Percentiles rank a stretch among this genome's conserved stretches.
Conservation (phyloP, 2,797 vertebrate species). For the Poeciliopsis turneri region DNA sequence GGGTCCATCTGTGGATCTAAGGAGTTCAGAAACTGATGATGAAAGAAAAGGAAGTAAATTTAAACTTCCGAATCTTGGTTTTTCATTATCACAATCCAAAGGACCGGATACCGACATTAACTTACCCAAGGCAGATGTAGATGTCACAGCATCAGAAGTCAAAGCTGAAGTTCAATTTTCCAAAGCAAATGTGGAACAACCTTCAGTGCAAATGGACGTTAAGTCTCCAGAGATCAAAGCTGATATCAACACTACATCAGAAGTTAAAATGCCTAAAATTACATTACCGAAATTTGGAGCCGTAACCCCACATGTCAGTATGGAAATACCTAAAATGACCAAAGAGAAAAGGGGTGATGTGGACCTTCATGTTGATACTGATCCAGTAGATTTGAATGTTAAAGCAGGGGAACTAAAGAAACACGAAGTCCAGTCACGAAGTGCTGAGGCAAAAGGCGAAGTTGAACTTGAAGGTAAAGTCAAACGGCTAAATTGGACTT, state of each 20-base stretch:
- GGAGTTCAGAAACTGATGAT: neutral
- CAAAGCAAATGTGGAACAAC: slow-evolving; percentile 18
- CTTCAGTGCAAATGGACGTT: slow-evolving; percentile 38
- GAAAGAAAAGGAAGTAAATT: slow-evolving; percentile 33
- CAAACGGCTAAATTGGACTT: slow-evolving; percentile 52
- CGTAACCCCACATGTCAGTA: slow-evolving; percentile 14
- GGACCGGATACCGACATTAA: neutral
- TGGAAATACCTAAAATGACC: slow-evolving; percentile 37
- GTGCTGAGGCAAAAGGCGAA: slow-evolving; percentile 18
- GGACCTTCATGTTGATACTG: slow-evolving; percentile 1
- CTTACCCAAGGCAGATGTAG: slow-evolving; percentile 50
- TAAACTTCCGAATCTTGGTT: slow-evolving; percentile 31
- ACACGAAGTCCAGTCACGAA: slow-evolving; percentile 24
- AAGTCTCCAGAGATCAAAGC: slow-evolving; percentile 34
- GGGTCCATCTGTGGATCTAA: neutral
- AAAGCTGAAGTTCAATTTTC: slow-evolving; percentile 30
- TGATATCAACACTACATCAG: neutral
- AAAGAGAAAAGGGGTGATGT: slow-evolving; percentile 37
- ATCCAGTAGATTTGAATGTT: slow-evolving; percentile 20
- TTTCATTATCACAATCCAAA: neutral
- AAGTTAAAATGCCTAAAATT: slow-evolving; percentile 48
- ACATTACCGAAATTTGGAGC: slow-evolving; percentile 55
- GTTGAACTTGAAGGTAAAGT: slow-evolving; percentile 28
- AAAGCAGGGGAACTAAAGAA: slow-evolving; percentile 27
- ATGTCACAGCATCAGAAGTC: slow-evolving; percentile 28